Evolutionary conservation across 2,888 invertebrate species (phyloP).

Genomic region (Hemaris fuciformis): DNA sequence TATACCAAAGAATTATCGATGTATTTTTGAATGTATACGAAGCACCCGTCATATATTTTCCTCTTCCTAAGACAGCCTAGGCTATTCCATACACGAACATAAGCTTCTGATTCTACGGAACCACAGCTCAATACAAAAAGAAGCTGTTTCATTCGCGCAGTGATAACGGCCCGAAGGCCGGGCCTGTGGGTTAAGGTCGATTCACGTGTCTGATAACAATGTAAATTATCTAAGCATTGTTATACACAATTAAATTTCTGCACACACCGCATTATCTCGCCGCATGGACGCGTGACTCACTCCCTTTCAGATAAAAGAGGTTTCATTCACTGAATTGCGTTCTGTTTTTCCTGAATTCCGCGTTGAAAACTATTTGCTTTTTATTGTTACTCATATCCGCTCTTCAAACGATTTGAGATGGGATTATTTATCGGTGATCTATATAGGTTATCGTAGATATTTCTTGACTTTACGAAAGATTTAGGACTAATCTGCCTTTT

Average conservation of each 20-base stretch:
- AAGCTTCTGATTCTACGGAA: not conserved
- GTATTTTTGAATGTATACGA: too few species aligned
- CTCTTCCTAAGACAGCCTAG: not conserved
- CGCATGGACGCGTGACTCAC: not conserved
- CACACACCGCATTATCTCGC: not conserved
- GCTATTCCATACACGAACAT: not conserved
- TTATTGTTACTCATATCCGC: not conserved
- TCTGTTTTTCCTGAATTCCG: not conserved
- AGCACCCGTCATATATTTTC: not conserved
- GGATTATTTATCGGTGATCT: too few species aligned
- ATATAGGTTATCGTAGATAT: too few species aligned
- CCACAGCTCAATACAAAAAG: not conserved
- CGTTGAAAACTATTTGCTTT: not conserved
- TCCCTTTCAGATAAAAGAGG: not conserved
- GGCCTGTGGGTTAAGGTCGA: constrained; percentile 8
- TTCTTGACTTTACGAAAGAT: too few species aligned
- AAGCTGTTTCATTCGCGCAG: not conserved
- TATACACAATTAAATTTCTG: constrained; percentile 10
- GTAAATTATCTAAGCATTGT: constrained; percentile 16
- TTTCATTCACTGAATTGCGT: constrained; percentile 2
- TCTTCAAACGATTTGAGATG: not conserved
- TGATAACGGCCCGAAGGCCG: constrained; percentile 14
- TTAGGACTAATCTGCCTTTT: too few species aligned
- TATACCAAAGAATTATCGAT: too few species aligned
- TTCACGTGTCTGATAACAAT: constrained; percentile 12